phyloP scores from a whole-genome alignment of 2,113 vertebrate species.

The Phyllostomus discolor region DNA sequence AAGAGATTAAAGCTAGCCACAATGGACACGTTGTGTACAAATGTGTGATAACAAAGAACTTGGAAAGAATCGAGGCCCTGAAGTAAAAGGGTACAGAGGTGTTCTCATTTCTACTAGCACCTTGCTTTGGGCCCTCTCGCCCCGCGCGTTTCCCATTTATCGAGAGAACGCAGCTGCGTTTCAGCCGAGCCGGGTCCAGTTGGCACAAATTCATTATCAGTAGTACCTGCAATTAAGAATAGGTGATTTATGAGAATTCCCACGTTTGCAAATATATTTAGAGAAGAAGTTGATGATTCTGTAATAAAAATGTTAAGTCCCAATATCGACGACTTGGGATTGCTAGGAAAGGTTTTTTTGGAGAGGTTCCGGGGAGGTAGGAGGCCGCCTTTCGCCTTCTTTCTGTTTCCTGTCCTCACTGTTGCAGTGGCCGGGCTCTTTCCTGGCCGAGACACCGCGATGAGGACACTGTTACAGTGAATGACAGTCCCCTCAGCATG shows the following conservation, averaged over 20 bases:
- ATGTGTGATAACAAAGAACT: not conserved
- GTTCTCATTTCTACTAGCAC: not conserved
- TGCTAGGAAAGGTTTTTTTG: not conserved
- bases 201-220: not conserved
- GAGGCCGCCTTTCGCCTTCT: not conserved
- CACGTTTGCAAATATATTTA: not conserved
- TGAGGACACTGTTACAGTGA: not conserved
- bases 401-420: not conserved
- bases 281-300: not conserved
- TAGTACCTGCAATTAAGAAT: not conserved
- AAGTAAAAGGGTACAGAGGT: not conserved
- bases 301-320: not conserved
- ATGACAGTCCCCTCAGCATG: not conserved
- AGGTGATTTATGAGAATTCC: not conserved
- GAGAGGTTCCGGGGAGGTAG: not conserved
- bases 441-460: not conserved
- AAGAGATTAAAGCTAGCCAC: conserved; percentile 14
- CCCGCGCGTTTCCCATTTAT: not conserved
- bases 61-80: not conserved
- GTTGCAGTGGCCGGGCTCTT: not conserved
- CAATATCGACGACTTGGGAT: not conserved
- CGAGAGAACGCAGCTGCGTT: not conserved
- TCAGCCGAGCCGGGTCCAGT: not conserved
- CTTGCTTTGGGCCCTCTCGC: not conserved
- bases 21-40: not conserved